These are phyloP conservation scores for Cyprinodon tularosa DNA, from an alignment of 2,113 vertebrate genomes.

Conservation along the genomic window DNA sequence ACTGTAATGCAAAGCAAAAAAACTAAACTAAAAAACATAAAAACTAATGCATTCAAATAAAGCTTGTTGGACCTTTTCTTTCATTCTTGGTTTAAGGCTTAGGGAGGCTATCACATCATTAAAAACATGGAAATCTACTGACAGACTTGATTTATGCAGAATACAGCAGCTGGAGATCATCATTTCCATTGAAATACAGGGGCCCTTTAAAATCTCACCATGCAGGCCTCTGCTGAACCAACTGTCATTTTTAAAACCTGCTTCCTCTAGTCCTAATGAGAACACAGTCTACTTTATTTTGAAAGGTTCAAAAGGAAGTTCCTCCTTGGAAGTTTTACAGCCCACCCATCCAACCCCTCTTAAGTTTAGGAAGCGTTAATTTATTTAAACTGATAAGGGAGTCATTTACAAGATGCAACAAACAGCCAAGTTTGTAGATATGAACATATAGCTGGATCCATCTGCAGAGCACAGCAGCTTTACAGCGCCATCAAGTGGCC, in stretches of 20 bases:
- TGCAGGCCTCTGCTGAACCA: no score
- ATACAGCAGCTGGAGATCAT: neutral
- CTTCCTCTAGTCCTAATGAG: neutral
- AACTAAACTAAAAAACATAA: no score
- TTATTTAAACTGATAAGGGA: neutral
- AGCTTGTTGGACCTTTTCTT: neutral
- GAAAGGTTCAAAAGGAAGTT: constrained; percentile 32
- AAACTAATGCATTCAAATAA: neutral
- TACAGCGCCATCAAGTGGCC: constrained; percentile 58
- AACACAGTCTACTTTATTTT: constrained; percentile 23
- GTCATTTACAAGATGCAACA: neutral
- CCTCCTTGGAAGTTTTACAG: neutral
- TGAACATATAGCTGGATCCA: neutral
- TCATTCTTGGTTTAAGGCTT: neutral
- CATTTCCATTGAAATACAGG: neutral
- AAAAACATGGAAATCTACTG: neutral
- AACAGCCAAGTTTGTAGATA: neutral
- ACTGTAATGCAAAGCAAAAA: no score
- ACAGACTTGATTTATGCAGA: neutral
- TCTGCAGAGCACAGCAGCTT: neutral
- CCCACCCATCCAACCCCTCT: no score
- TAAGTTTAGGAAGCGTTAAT: neutral
- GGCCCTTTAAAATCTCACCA: no score
- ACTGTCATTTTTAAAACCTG: no score
- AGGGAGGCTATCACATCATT: neutral